These are phyloP conservation scores for Calameuta filiformis DNA, from an alignment of 2,888 invertebrate species.

Conservation along the genomic window DNA sequence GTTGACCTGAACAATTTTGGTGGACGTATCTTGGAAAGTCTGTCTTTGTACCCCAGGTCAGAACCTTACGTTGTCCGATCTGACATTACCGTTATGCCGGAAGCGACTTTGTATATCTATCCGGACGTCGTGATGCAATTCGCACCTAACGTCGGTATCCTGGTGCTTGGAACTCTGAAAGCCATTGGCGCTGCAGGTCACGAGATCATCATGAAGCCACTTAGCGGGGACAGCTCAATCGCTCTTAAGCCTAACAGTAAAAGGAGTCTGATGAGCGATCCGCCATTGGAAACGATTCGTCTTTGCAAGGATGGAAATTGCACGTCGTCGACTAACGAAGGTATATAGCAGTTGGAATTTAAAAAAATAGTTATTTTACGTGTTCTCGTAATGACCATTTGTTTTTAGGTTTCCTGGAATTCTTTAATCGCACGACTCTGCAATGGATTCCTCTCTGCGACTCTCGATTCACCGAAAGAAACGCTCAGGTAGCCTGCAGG, in stretches of 20 bases:
- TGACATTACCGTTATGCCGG: constrained; percentile 98
- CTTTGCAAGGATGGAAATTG: constrained; percentile 84
- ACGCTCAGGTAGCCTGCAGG: constrained; percentile 95
- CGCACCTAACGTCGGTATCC: constrained; percentile 93
- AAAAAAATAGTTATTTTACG: background rate
- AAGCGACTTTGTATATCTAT: constrained; percentile 84
- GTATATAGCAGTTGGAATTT: constrained; percentile 24
- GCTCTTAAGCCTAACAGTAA: constrained; percentile 50
- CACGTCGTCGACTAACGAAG: constrained; percentile 69
- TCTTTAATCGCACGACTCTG: constrained; percentile 93
- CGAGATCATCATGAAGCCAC: constrained; percentile 83
- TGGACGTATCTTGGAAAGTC: constrained; percentile 78
- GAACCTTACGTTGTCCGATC: constrained; percentile 84
- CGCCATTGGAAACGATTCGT: constrained; percentile 73
- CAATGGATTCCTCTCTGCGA: constrained; percentile 99
- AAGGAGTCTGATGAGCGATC: constrained; percentile 61
- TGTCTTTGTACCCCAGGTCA: constrained; percentile 73
- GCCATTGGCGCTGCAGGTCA: constrained; percentile 83
- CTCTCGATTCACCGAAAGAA: constrained; percentile 92
- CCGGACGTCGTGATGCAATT: constrained; percentile 94
- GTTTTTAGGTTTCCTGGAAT: constrained; percentile 87
- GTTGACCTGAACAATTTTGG: constrained; percentile 78
- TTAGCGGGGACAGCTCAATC: constrained; percentile 50
- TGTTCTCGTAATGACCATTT: background rate
- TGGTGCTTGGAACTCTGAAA: constrained; percentile 90